Percentiles rank a stretch among this genome's conserved stretches.
Evolutionary conservation across 2,113 vertebrate genomes (phyloP).

Genomic region (Gopherus evgoodei): DNA sequence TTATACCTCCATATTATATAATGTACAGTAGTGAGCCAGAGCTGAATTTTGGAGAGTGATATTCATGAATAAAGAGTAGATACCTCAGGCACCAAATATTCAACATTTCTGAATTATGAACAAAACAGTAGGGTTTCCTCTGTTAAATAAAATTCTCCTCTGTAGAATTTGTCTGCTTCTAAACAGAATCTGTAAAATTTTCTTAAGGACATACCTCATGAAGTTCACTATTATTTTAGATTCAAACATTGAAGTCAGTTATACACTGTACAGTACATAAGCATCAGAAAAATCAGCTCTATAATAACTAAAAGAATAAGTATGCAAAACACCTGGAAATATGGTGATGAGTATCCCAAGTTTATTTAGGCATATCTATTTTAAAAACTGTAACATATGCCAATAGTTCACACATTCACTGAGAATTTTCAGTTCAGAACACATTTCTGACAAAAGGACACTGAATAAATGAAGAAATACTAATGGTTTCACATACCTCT

Average conservation of each 20-base stretch:
- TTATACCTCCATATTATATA: neutral
- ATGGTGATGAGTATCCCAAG: neutral
- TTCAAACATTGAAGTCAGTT: neutral
- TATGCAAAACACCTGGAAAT: neutral
- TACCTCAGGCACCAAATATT: neutral
- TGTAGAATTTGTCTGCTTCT: neutral
- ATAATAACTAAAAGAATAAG: neutral
- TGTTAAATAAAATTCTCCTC: neutral
- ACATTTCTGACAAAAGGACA: fast-evolving
- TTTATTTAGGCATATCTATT: neutral
- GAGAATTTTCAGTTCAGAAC: neutral
- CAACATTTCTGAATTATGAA: neutral
- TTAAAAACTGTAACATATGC: neutral
- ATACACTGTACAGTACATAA: neutral
- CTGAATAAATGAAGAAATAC: neutral
- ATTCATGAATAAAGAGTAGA: neutral
- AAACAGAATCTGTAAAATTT: neutral
- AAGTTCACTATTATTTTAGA: neutral
- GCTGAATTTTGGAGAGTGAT: neutral
- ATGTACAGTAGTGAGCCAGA: neutral
- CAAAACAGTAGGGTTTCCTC: neutral
- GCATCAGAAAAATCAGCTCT: neutral
- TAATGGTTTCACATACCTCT: neutral
- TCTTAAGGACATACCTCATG: fast-evolving
- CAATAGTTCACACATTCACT: neutral